Evolutionary conservation across 2,797 vertebrate species (phyloP), one percentile per base, ranked within the genome.

Genomic region (Argentina silus): DNA sequence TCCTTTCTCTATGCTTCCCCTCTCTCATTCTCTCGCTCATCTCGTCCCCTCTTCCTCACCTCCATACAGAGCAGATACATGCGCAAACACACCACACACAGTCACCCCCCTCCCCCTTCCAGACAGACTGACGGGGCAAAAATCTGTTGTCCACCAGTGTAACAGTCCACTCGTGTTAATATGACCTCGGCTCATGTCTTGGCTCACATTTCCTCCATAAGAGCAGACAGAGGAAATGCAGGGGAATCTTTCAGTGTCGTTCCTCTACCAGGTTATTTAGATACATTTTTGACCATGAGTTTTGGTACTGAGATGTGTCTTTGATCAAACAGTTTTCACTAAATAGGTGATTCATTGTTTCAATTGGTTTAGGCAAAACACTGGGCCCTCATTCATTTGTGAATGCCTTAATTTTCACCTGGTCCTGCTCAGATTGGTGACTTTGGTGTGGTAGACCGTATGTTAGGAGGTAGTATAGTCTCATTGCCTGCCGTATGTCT

Each of bases 391-490:
- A 27, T 90, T 83, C 82, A 66, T 61, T 71, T 61, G 36, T 89
- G 56, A 75, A 84, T 87, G 87, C 87, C 90, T 91, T 90, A 87
- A 83, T 87, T 84, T 84, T 72, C 70, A 75, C 67, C 73, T 63
- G 75, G 74, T 86, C 23, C 17, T 81, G 15, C 61, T 76, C 14
- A 57, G 78, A 69, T 63, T 72, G 81, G 83, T 74, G 27, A 21
- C 11, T 11, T 23, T 66, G 60, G 61, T 61, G 36, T 61, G 8
- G 59, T 15, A 59, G 17, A 17, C 43, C 43, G 56, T 50, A 44
- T 74, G 84, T 78, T 73, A 36, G 27, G 27, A 36, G 69, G 83
- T 86, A 90, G 86, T 90, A 87, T 88, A 90, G 83, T 36, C 27
- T 36, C 27, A 36, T 36, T 4, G 27, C 61, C 57, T 83, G 78